Percentiles rank a stretch among this genome's conserved stretches.
Evolutionary conservation across 2,113 vertebrate genomes (phyloP).

Genomic region (Thunnus thynnus): DNA sequence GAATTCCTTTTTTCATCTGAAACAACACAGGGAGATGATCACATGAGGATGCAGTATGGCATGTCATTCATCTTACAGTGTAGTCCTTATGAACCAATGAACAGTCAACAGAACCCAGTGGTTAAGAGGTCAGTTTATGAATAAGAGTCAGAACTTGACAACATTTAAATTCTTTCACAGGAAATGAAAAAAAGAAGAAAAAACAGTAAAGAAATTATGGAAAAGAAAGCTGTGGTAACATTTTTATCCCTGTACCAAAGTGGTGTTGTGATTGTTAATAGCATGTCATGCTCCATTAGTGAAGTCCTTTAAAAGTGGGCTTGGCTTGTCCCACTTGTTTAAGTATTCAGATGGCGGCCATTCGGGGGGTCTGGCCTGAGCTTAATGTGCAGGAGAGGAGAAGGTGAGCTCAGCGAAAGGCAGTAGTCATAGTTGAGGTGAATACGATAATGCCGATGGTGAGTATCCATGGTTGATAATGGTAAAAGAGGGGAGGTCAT

Average conservation of each 20-base stretch:
- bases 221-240: conserved; percentile 31
- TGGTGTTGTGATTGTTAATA: conserved; percentile 56
- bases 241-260: conserved; percentile 57
- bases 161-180: conserved; percentile 48
- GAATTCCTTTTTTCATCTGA: conserved; percentile 38
- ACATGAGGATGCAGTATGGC: conserved; percentile 38
- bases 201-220: conserved; percentile 40
- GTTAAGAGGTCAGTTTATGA: conserved; percentile 33
- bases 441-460: conserved; percentile 75
- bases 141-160: conserved; percentile 33
- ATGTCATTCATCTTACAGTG: conserved; percentile 34
- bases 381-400: conserved; percentile 54
- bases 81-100: conserved; percentile 32
- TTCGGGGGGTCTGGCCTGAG: conserved; percentile 55
- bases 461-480: conserved; percentile 80
- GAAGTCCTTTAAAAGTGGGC: conserved; percentile 70
- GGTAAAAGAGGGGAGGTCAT: conserved; percentile 78
- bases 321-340: conserved; percentile 36
- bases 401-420: conserved; percentile 80
- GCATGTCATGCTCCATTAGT: conserved; percentile 75
- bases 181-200: conserved; percentile 6
- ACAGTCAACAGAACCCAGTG: conserved; percentile 19
- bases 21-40: conserved; percentile 33
- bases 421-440: conserved; percentile 72
- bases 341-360: conserved; percentile 46